Percentiles rank a stretch among this genome's conserved stretches.
phyloP scores from a whole-genome alignment of 2,113 vertebrate genomes.

The Acrocephalus kingi region DNA sequence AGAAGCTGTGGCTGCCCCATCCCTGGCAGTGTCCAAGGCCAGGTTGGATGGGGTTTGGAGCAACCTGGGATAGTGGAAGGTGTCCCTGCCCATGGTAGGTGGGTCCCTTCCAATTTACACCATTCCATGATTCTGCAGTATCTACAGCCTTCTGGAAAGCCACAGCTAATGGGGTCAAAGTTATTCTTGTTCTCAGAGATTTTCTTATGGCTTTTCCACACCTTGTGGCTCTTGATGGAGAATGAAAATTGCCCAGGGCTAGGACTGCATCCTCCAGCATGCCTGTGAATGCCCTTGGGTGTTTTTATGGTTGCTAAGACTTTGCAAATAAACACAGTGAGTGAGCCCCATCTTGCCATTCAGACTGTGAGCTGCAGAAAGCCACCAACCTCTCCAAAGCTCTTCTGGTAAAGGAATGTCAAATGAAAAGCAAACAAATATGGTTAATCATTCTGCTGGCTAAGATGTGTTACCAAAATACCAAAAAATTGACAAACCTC shows the following conservation, averaged over 20 bases:
- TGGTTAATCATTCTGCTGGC: not conserved
- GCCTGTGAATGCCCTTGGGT: not conserved
- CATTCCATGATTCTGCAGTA: not conserved
- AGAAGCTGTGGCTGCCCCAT: not conserved
- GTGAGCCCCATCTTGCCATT: not conserved
- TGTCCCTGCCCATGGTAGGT: not conserved
- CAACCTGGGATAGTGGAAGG: not conserved
- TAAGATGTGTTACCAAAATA: constrained; percentile 24
- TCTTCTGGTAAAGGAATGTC: not conserved
- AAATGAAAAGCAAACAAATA: constrained; percentile 18
- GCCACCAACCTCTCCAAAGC: not conserved
- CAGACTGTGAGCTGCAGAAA: not conserved
- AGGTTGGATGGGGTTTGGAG: accelerated
- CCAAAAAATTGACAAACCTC: not conserved
- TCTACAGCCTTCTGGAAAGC: not conserved
- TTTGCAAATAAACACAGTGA: not conserved
- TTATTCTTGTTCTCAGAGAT: not conserved
- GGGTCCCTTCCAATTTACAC: accelerated
- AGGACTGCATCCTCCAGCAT: not conserved
- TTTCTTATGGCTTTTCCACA: not conserved
- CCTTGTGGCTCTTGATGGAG: not conserved
- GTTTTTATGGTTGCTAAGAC: not conserved
- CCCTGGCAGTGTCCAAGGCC: not conserved
- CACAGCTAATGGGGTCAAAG: not conserved
- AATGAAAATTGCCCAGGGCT: not conserved